Percentiles rank a stretch among this genome's conserved stretches.
These are phyloP conservation scores for Clanis bilineata DNA, from an alignment of 2,888 invertebrate genomes.

Conservation along the genomic window DNA sequence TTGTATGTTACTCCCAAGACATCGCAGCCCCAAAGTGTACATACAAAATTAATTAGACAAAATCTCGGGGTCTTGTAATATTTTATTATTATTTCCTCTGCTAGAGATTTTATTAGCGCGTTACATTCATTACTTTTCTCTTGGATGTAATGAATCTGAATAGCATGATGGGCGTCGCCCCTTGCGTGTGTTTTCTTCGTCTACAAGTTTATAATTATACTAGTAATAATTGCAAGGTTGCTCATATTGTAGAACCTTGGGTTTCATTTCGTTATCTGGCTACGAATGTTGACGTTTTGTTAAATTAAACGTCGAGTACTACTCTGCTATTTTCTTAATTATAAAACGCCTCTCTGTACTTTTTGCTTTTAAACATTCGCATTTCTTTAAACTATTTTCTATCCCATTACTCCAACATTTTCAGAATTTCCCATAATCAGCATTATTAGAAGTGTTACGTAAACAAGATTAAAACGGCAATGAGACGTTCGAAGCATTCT, in stretches of 20 bases:
- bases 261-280: slow-evolving; percentile 63
- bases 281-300: slow-evolving; percentile 70
- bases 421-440: background rate
- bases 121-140: slow-evolving; percentile 77
- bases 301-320: slow-evolving; percentile 75
- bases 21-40: slow-evolving; percentile 71
- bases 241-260: slow-evolving; percentile 63
- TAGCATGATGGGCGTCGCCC: slow-evolving; percentile 73
- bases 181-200: slow-evolving; percentile 58
- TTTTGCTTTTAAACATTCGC: slow-evolving; percentile 39
- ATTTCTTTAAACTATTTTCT: slow-evolving; percentile 18
- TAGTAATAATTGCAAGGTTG: slow-evolving; percentile 75
- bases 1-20: slow-evolving; percentile 79
- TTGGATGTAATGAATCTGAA: slow-evolving; percentile 71
- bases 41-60: slow-evolving; percentile 82
- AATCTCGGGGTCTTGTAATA: slow-evolving; percentile 77
- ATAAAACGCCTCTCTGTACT: slow-evolving; percentile 52
- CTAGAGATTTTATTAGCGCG: slow-evolving; percentile 72
- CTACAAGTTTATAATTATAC: slow-evolving; percentile 75
- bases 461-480: background rate
- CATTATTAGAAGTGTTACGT: background rate
- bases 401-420: background rate
- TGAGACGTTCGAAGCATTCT: background rate
- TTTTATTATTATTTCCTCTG: slow-evolving; percentile 80
- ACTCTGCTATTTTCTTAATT: slow-evolving; percentile 63